These are phyloP conservation scores for Menidia menidia DNA, from an alignment of 2,797 vertebrate species.

Conservation along the genomic window DNA sequence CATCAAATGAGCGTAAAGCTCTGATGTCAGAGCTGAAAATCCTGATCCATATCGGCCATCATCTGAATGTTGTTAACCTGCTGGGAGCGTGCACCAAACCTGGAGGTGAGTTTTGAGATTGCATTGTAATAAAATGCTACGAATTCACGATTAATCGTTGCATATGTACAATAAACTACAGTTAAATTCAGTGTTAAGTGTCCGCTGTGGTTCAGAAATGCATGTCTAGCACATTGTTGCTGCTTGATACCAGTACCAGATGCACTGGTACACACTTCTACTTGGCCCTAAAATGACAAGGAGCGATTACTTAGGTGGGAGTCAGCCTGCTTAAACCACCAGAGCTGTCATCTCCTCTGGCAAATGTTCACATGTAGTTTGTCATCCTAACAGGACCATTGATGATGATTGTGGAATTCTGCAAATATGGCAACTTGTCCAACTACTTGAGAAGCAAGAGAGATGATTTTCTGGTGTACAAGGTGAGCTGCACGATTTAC, in stretches of 20 bases:
- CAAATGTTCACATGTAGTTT: constrained; percentile 11
- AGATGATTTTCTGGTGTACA: constrained; percentile 91
- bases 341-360: not conserved
- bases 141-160: not conserved
- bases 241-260: too few relatives aligned
- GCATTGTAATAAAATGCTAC: not conserved
- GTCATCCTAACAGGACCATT: constrained; percentile 82
- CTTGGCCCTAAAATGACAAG: too few relatives aligned
- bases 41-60: constrained; percentile 96
- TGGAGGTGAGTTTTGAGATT: constrained; percentile 85
- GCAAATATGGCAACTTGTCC: constrained; percentile 95
- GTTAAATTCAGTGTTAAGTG: not conserved
- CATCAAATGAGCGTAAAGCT: constrained; percentile 92
- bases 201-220: not conserved
- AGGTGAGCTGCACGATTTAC: constrained; percentile 78
- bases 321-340: too few relatives aligned
- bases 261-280: too few relatives aligned
- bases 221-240: not conserved
- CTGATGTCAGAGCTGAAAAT: constrained; percentile 97
- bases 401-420: constrained; percentile 97
- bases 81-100: constrained; percentile 95
- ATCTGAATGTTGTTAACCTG: constrained; percentile 95
- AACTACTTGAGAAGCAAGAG: constrained; percentile 91
- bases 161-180: not conserved
- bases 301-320: too few relatives aligned